A percentile compares a stretch with the other conserved stretches of the same genome.
phyloP scores from a whole-genome alignment of 1,140 invertebrate species.

The Hyphantria cunea region DNA sequence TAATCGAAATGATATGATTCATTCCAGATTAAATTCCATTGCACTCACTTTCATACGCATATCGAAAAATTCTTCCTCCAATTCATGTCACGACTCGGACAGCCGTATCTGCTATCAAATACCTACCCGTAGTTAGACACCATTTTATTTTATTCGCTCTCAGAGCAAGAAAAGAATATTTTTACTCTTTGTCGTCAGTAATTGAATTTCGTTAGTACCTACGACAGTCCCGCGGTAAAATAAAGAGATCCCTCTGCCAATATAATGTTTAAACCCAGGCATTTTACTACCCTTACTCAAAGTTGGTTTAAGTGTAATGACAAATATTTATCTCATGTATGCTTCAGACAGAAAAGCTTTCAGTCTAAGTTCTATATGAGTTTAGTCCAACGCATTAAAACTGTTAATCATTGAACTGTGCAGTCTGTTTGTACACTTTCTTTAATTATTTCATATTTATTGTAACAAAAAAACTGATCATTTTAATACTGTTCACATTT shows the following conservation, averaged over 20 bases:
- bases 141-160: slow-evolving; percentile 61
- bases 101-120: slow-evolving; percentile 45
- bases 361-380: too few relatives aligned
- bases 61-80: slow-evolving; percentile 34
- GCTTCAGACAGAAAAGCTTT: too few relatives aligned
- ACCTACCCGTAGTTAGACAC: slow-evolving; percentile 49
- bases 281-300: slow-evolving; percentile 2
- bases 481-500: too few relatives aligned
- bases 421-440: too few relatives aligned
- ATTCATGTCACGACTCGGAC: slow-evolving; percentile 46
- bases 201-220: slow-evolving; percentile 68
- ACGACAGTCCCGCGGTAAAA: slow-evolving; percentile 46
- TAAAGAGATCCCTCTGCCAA: slow-evolving; percentile 18
- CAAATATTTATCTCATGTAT: slow-evolving; percentile 5
- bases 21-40: slow-evolving; percentile 31
- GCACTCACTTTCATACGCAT: slow-evolving; percentile 30
- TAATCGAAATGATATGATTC: slow-evolving; percentile 9
- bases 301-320: slow-evolving; percentile 5
- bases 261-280: slow-evolving; percentile 15
- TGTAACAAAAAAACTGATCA: too few relatives aligned
- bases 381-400: too few relatives aligned
- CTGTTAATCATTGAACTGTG: too few relatives aligned
- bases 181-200: slow-evolving; percentile 68
- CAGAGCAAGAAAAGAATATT: slow-evolving; percentile 48
- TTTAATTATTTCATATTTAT: too few relatives aligned